These are phyloP conservation scores for Caerostris darwini DNA, from an alignment of 1,140 invertebrate species.

Conservation along the genomic window DNA sequence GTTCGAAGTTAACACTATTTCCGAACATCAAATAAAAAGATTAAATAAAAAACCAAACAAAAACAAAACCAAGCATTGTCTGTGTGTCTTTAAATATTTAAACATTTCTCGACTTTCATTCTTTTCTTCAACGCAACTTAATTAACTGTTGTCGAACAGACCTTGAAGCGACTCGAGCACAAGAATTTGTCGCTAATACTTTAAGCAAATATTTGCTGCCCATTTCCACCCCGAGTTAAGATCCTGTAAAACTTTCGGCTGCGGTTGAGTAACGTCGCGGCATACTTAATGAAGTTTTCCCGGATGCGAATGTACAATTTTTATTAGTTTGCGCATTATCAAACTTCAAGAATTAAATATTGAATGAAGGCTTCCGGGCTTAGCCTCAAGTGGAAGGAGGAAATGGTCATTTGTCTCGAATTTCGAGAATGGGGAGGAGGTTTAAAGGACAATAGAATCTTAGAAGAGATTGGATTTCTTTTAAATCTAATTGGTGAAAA, in stretches of 20 bases:
- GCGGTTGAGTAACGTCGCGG: neutral
- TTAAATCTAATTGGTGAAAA: neutral
- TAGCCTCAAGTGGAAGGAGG: neutral
- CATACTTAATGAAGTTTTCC: conserved; percentile 31
- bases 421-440: neutral
- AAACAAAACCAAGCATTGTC: neutral
- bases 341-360: conserved; percentile 24
- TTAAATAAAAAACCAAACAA: neutral
- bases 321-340: neutral
- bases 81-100: conserved; percentile 62
- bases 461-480: neutral
- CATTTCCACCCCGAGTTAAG: neutral
- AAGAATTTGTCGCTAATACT: conserved; percentile 37
- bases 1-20: neutral
- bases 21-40: too few species aligned
- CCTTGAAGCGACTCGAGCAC: neutral
- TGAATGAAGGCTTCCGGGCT: neutral
- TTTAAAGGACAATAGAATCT: neutral
- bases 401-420: neutral
- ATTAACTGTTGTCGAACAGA: conserved; percentile 36
- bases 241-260: neutral
- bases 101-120: conserved; percentile 43
- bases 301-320: neutral
- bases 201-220: conserved; percentile 55
- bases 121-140: conserved; percentile 51